These are phyloP conservation scores for Cettia cetti DNA, from an alignment of 2,113 vertebrate species.

Conservation along the genomic window DNA sequence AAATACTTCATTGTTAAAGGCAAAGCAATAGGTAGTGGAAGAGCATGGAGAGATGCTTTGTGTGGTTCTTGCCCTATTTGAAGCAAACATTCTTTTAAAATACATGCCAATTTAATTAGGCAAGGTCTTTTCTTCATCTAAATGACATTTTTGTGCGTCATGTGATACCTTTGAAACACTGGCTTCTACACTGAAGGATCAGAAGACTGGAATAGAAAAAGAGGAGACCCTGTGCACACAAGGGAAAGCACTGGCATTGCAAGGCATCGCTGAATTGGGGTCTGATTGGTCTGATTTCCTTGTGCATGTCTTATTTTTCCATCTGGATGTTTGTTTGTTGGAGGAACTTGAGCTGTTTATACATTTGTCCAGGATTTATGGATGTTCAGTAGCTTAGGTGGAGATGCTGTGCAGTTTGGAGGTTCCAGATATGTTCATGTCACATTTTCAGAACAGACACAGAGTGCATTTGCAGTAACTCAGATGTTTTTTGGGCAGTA, in stretches of 20 bases:
- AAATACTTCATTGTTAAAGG: background rate
- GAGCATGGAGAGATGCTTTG: background rate
- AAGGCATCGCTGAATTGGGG: background rate
- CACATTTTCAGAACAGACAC: background rate
- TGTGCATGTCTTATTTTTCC: background rate
- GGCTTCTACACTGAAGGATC: background rate
- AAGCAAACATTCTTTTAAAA: background rate
- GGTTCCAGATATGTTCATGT: background rate
- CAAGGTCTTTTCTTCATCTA: background rate
- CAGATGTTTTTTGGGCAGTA: background rate
- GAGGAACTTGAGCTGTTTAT: background rate
- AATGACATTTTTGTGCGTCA: background rate
- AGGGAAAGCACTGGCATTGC: background rate
- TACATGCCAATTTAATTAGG: background rate
- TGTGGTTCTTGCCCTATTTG: background rate
- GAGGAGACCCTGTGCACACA: background rate
- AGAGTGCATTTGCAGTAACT: background rate
- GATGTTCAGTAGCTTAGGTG: background rate
- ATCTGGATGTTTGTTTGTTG: slow-evolving; percentile 17
- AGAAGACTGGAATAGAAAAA: background rate
- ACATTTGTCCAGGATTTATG: background rate
- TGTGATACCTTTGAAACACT: background rate
- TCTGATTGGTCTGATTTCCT: background rate
- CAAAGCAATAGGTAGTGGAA: background rate
- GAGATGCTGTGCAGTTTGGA: background rate